Conservation (phyloP, 2,888 invertebrate species). For the Philhelius pedissequus region DNA sequence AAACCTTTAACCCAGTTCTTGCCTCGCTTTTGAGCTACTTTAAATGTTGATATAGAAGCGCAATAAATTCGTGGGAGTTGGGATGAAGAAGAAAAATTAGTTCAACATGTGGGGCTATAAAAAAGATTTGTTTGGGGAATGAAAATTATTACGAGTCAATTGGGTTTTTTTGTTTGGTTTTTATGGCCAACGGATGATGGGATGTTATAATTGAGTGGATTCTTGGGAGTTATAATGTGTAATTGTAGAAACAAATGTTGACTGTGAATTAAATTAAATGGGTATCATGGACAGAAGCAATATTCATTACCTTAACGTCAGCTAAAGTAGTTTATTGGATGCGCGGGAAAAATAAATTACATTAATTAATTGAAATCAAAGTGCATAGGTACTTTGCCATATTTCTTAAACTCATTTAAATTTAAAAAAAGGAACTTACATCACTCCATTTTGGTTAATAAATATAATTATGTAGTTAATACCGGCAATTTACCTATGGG, state of each 20-base stretch:
- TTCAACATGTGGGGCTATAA: constrained; percentile 56
- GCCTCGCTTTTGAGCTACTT: constrained; percentile 3
- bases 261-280: constrained; percentile 7
- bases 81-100: constrained; percentile 27
- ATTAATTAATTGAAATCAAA: not conserved
- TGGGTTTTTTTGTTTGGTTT: not conserved
- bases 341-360: not conserved
- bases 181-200: not conserved
- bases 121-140: constrained; percentile 57
- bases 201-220: constrained; percentile 26
- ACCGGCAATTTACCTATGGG: too few relatives aligned
- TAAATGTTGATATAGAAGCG: constrained; percentile 42
- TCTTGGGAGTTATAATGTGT: not conserved
- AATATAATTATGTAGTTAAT: too few relatives aligned
- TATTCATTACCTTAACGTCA: constrained; percentile 26
- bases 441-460: too few relatives aligned
- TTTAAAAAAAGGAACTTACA: too few relatives aligned
- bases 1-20: constrained; percentile 65
- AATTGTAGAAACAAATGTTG: constrained; percentile 14
- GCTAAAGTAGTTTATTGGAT: not conserved
- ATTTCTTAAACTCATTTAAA: too few relatives aligned
- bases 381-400: too few relatives aligned
- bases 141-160: constrained; percentile 41
- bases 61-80: constrained; percentile 60
- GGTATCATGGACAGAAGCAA: not conserved